Conservation (phyloP, 2,888 invertebrate genomes). For the Steinernema hermaphroditum region DNA sequence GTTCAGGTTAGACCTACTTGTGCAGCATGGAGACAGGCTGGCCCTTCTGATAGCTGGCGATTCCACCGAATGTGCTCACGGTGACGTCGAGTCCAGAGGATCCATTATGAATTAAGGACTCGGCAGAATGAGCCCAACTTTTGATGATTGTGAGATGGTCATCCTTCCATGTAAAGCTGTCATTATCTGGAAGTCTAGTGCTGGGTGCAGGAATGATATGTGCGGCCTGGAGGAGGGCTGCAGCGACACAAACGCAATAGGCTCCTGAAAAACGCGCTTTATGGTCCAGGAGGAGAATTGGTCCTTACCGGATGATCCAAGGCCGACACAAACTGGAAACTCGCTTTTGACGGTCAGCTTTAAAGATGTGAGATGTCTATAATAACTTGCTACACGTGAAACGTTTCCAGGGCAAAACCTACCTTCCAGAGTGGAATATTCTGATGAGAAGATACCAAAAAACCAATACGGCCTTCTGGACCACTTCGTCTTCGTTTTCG, state of each 20-base stretch:
- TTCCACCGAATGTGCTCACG: slow-evolving; percentile 80
- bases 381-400: slow-evolving; percentile 11
- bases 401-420: background rate
- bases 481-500: slow-evolving; percentile 32
- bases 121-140: slow-evolving; percentile 81
- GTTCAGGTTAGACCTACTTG: background rate
- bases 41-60: background rate
- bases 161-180: slow-evolving; percentile 34
- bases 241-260: slow-evolving; percentile 80
- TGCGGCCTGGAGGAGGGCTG: slow-evolving; percentile 73
- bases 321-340: slow-evolving; percentile 69
- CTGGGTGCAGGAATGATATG: slow-evolving; percentile 39
- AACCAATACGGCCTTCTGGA: slow-evolving; percentile 52
- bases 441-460: slow-evolving; percentile 64
- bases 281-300: no score
- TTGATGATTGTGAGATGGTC: slow-evolving; percentile 72
- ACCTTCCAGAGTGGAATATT: slow-evolving; percentile 53
- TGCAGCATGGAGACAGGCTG: background rate
- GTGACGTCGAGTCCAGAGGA: slow-evolving; percentile 94
- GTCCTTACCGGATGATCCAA: slow-evolving; percentile 79
- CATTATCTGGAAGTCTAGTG: no score
- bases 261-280: slow-evolving; percentile 78
- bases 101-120: slow-evolving; percentile 86
- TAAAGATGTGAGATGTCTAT: slow-evolving; percentile 57
- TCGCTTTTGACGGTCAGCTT: slow-evolving; percentile 44